Base-by-base conservation (phyloP, 2,797 vertebrate genomes). In the Tarsius wallacei region DNA sequence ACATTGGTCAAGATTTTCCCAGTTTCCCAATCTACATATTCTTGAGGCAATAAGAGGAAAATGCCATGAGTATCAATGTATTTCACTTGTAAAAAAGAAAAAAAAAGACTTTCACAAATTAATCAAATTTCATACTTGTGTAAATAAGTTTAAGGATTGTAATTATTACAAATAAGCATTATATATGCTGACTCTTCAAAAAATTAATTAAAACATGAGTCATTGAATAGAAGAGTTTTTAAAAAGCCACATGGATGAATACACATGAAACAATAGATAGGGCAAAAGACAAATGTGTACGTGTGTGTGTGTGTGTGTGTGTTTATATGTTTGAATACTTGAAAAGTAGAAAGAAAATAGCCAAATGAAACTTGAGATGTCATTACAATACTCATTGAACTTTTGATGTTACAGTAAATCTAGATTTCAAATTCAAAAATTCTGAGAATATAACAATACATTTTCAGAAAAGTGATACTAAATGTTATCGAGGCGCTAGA, bases 361-460 rank as follows among this genome's bases (percentile, higher is more conserved):
- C 5, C 7, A 70, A n/a, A 71, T 80, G 36, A 80, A 85, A 78
- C 3, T 28, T 26, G 21, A 78, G 71, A 73, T 78, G 53, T 10
- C 17, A 82, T 36, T 76, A 17, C 74, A 76, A 71, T 71, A 64
- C 7, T 97, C 51, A 36, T 14, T 42, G n/a, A 93, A 71, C 3
- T 51, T 77, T 71, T 19, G n/a, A 90, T 49, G 57, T 80, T 87
- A 73, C 86, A 95, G 61, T 59, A 95, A 77, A 7, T 85, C 33
- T 64, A 51, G 11, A 57, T 85, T 85, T 73, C 16, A 61, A 63
- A 84, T 61, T 66, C 51, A 6, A 28, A 74, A 88, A 1, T 31
- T 88, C 13, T 87, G 21, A 76, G 55, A 61, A 47, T 49, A 22
- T 15, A 80, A 10, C 57, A 49, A 1, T 26, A 57, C 26, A 83